Percentiles rank a stretch among this genome's conserved stretches.
phyloP scores from a whole-genome alignment of 2,113 vertebrate genomes.

The Prolemur simus region DNA sequence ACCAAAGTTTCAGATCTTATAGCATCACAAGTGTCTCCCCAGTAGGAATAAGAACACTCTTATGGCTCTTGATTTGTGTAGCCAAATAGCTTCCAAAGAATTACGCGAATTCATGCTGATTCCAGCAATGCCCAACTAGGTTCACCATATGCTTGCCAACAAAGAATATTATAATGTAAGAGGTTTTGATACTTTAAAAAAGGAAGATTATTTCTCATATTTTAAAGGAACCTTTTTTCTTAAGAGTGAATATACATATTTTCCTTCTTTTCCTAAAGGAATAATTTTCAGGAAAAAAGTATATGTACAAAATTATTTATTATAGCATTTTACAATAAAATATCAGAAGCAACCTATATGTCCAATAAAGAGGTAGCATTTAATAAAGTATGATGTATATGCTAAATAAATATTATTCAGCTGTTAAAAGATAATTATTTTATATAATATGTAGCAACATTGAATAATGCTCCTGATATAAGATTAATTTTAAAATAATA shows the following conservation, averaged over 20 bases:
- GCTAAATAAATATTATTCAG: neutral
- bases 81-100: neutral
- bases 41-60: neutral
- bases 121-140: neutral
- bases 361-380: neutral
- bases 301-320: neutral
- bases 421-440: conserved; percentile 1
- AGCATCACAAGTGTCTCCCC: neutral
- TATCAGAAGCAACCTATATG: conserved; percentile 34
- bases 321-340: neutral
- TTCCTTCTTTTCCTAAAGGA: neutral
- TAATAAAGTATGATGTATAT: neutral
- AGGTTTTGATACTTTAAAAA: neutral
- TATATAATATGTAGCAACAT: neutral
- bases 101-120: neutral
- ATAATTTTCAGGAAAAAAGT: conserved; percentile 28
- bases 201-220: neutral
- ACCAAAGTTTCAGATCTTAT: neutral
- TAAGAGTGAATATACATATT: neutral
- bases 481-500: conserved; percentile 9
- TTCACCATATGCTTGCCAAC: neutral
- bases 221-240: neutral
- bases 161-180: neutral
- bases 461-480: neutral
- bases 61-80: neutral